These are phyloP conservation scores for Andrena praecox DNA, from an alignment of 2,888 invertebrate genomes.

Conservation along the genomic window DNA sequence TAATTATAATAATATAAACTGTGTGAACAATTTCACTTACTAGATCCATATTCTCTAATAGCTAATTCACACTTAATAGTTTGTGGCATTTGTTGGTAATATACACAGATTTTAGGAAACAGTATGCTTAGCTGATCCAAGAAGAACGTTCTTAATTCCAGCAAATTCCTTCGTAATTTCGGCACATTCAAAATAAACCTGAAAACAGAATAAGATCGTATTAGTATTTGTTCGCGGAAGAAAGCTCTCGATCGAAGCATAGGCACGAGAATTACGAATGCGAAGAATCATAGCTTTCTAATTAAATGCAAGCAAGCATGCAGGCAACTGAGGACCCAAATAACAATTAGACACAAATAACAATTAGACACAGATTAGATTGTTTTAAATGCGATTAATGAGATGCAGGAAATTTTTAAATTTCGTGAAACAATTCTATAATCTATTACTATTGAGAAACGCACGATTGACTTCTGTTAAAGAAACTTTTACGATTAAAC, in stretches of 20 bases:
- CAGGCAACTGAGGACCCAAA: background rate
- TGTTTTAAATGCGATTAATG: background rate
- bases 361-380: background rate
- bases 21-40: constrained; percentile 80
- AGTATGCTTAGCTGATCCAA: constrained; percentile 87
- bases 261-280: background rate
- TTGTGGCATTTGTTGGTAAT: constrained; percentile 78
- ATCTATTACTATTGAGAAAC: background rate
- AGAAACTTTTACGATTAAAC: too few relatives aligned
- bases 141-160: constrained; percentile 87
- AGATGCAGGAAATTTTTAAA: background rate
- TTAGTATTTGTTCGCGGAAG: constrained; percentile 12
- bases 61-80: constrained; percentile 87
- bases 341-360: background rate
- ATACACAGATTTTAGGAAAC: constrained; percentile 85
- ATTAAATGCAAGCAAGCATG: constrained; percentile 6
- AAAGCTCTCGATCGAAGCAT: background rate
- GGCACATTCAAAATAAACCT: constrained; percentile 91
- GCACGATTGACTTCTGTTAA: background rate
- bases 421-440: background rate
- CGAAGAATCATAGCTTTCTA: background rate
- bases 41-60: constrained; percentile 88
- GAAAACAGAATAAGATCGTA: constrained; percentile 69
- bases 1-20: background rate
- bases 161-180: constrained; percentile 88